Evolutionary conservation across 2,797 vertebrate genomes (phyloP), one percentile per base, ranked within the genome.

Genomic region (Acipenser transmontanus): DNA sequence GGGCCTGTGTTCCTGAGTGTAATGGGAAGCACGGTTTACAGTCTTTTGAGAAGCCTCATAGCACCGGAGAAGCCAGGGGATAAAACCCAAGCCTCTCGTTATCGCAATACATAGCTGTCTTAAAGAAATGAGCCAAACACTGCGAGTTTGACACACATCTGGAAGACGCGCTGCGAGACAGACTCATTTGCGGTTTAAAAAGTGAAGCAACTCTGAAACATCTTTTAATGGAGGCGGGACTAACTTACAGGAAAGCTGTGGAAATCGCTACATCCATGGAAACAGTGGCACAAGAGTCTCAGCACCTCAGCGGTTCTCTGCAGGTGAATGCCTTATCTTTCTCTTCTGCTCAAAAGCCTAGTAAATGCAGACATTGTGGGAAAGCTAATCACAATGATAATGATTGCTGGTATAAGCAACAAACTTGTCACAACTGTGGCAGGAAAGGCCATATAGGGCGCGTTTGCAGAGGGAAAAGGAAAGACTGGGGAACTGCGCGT

Each of bases 361-460:
- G 11, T 11, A 52, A 59, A 34, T 67, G 69, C 65, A 1, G 62
- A 0, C 47, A 47, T 2, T 65, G 66, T 2, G 50, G 62, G 59
- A 65, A 67, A 57, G 47, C 7, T 2, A 65, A 71, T 68, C 66
- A 68, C 50, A 68, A n/a, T 57, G 57, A 68, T 68, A 66, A 71
- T 14, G 56, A 68, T 59, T 71, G 66, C 66, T 71, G 66, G 70
- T 59, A 62, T 63, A 71, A 65, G 13, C 57, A 71, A 34, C 20
- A 49, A 6, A 62, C 67, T 11, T 71, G 56, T 20, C 66, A 71
- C 11, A 8, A 65, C 8, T 71, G 62, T 57, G 62, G 62, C 49
- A 68, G 51, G 59, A 71, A 71, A 68, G 69, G 69, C 61, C 69
- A 70, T 12, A 56, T 63, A 1, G 52, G 49, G 6, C 10, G 65